Evolutionary conservation across 2,797 vertebrate species (phyloP).

Genomic region (Danio choprae): DNA sequence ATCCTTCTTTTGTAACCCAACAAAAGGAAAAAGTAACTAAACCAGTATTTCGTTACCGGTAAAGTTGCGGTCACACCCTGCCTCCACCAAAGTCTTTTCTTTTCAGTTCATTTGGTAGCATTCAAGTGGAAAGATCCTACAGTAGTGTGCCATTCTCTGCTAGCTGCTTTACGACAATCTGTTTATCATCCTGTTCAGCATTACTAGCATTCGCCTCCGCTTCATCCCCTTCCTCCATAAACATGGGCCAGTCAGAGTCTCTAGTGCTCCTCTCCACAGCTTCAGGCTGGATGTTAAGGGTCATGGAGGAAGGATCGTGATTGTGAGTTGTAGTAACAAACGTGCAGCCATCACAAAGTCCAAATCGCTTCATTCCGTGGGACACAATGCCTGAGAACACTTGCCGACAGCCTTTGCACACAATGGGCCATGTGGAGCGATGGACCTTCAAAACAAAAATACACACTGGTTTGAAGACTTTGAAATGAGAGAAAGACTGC

Average conservation of each 20-base stretch:
- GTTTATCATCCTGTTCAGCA: slow-evolving; percentile 86
- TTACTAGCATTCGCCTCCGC: slow-evolving; percentile 83
- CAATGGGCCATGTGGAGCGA: slow-evolving; percentile 90
- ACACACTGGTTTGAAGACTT: not conserved
- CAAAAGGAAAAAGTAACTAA: not conserved
- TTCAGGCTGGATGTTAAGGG: slow-evolving; percentile 81
- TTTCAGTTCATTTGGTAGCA: not conserved
- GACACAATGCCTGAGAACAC: slow-evolving; percentile 90
- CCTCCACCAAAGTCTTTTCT: not conserved
- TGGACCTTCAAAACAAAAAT: slow-evolving; percentile 82
- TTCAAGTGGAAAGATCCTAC: slow-evolving; percentile 63
- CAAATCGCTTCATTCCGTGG: slow-evolving; percentile 87
- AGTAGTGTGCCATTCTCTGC: slow-evolving; percentile 72
- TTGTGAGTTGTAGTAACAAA: slow-evolving; percentile 87
- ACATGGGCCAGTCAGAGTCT: slow-evolving; percentile 90
- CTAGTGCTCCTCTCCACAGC: slow-evolving; percentile 82
- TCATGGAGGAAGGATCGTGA: slow-evolving; percentile 80
- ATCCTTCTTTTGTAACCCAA: not conserved
- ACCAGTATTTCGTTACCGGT: not conserved
- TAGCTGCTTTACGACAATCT: slow-evolving; percentile 75
- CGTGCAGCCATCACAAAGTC: slow-evolving; percentile 93
- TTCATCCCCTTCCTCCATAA: slow-evolving; percentile 93
- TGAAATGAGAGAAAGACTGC: not conserved
- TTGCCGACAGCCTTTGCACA: slow-evolving; percentile 93
- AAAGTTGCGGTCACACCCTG: not conserved